Evolutionary conservation across 2,888 invertebrate genomes (phyloP).

Genomic region (Callyntrura sp.): DNA sequence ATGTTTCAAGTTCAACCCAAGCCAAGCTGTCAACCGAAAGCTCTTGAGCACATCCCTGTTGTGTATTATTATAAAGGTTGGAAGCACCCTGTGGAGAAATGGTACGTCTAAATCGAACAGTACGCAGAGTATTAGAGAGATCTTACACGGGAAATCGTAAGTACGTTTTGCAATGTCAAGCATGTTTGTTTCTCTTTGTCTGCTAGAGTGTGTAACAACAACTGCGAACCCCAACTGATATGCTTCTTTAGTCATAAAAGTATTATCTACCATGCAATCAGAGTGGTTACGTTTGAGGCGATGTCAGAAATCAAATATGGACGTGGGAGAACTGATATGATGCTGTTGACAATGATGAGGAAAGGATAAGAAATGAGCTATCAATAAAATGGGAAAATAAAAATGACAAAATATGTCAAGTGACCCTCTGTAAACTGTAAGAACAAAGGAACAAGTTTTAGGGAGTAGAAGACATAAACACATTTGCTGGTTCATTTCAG

Average conservation of each 20-base stretch:
- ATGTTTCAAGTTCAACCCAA: slow-evolving; percentile 25
- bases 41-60: slow-evolving; percentile 21
- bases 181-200: not conserved
- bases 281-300: not conserved
- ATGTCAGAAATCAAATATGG: slow-evolving; percentile 39
- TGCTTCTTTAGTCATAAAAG: slow-evolving; percentile 16
- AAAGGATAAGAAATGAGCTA: not conserved
- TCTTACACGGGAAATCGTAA: slow-evolving; percentile 60
- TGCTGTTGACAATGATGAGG: not conserved
- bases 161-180: slow-evolving; percentile 67
- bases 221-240: slow-evolving; percentile 32
- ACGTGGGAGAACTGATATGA: slow-evolving; percentile 37
- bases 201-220: slow-evolving; percentile 40
- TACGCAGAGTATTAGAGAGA: slow-evolving; percentile 3
- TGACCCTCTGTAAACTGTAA: not conserved
- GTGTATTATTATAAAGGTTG: no score
- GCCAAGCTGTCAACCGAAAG: slow-evolving; percentile 37
- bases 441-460: slow-evolving; percentile 7
- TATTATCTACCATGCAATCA: slow-evolving; percentile 49
- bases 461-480: not conserved
- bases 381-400: slow-evolving; percentile 38
- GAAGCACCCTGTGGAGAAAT: slow-evolving; percentile 67
- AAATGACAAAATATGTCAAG: slow-evolving; percentile 13
- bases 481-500: not conserved
- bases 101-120: not conserved